phyloP scores from a whole-genome alignment of 2,113 vertebrate genomes.

The Mormyrus iriodes region DNA sequence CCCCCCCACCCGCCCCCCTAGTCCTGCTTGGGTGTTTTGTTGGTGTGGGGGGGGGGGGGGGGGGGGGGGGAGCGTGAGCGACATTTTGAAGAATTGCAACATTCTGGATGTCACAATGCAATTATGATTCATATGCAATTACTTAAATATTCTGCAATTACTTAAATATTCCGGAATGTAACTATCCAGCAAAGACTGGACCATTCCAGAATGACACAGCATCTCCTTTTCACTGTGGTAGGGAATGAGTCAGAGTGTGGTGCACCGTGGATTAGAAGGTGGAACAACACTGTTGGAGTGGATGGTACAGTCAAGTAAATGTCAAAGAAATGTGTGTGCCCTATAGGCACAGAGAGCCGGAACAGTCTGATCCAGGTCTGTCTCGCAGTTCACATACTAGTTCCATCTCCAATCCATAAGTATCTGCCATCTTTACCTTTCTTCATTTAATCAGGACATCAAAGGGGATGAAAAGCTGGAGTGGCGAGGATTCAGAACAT shows the following conservation, averaged over 20 bases:
- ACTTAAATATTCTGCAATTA: no score
- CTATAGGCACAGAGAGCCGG: neutral
- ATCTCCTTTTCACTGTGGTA: neutral
- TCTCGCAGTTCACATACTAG: neutral
- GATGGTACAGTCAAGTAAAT: neutral
- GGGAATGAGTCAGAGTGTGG: neutral
- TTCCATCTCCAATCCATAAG: neutral
- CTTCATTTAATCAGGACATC: neutral
- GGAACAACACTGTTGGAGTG: neutral
- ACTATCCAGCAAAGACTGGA: neutral
- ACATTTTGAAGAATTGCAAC: neutral
- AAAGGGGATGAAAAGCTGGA: neutral
- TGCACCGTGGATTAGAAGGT: neutral
- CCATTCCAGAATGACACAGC: neutral
- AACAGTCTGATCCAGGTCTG: neutral
- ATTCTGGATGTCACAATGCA: neutral
- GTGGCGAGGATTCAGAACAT: neutral
- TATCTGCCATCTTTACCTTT: neutral
- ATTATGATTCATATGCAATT: neutral
- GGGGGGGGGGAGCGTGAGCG: no score
- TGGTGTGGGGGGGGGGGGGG: no score
- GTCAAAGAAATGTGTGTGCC: neutral
- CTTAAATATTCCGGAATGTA: neutral
- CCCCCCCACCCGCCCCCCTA: no score
- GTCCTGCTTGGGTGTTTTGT: no score